Conservation (phyloP, 92 coral and sea anemone genomes). For the Siderastrea radians region DNA sequence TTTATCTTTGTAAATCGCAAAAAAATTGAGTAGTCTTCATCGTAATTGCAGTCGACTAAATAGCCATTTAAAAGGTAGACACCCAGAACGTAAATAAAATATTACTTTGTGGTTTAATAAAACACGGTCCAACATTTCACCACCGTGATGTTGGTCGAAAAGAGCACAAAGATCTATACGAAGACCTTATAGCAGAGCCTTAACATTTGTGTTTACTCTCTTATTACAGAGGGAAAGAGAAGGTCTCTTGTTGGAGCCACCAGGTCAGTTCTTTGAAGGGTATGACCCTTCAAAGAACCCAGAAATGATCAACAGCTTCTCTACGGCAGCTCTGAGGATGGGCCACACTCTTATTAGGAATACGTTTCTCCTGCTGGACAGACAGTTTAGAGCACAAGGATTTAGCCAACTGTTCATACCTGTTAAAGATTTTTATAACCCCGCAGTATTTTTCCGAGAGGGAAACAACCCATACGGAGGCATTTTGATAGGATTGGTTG, state of each 20-base stretch:
- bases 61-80: no score
- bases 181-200: neutral
- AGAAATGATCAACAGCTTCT: slow-evolving; percentile 72
- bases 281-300: slow-evolving; percentile 69
- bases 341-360: slow-evolving; percentile 89
- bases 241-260: neutral
- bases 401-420: no score
- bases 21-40: no score
- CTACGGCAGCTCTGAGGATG: slow-evolving; percentile 88
- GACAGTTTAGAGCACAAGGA: neutral
- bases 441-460: neutral
- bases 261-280: slow-evolving; percentile 19
- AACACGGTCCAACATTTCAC: no score
- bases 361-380: slow-evolving; percentile 24
- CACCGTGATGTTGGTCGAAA: no score
- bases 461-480: neutral
- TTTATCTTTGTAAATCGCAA: no score
- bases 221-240: neutral
- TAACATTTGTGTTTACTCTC: neutral
- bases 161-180: no score
- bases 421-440: neutral
- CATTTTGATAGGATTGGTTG: neutral
- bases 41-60: no score
- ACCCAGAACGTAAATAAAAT: no score
- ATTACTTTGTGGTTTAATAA: no score